phyloP scores from a whole-genome alignment of 53 echinoderm and acorn worm genomes.

The Glandiceps talaboti region DNA sequence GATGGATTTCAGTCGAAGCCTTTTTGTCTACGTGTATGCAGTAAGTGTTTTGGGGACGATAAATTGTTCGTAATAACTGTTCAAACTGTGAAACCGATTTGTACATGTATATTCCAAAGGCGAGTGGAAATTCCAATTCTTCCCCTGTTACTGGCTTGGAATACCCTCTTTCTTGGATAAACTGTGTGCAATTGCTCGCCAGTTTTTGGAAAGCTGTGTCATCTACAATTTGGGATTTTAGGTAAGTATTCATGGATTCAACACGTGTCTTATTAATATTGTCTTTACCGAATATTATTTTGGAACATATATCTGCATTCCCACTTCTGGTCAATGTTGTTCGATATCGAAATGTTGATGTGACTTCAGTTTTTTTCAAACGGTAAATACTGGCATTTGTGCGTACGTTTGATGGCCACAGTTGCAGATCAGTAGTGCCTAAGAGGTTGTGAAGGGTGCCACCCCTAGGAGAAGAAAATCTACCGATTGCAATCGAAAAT shows the following conservation, averaged over 20 bases:
- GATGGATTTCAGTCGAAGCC: not conserved
- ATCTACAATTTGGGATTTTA: not conserved
- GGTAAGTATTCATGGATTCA: not conserved
- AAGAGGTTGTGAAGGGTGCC: no score
- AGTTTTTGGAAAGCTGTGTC: not conserved
- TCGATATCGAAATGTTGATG: no score
- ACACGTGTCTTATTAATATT: not conserved
- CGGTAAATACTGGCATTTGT: no score
- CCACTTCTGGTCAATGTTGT: no score
- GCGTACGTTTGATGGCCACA: no score
- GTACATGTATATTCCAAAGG: not conserved
- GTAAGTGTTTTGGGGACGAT: not conserved
- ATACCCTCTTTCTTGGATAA: not conserved
- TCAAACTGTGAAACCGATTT: not conserved
- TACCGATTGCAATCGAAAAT: no score
- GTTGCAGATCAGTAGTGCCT: no score
- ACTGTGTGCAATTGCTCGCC: not conserved
- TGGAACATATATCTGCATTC: no score
- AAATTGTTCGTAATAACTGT: not conserved
- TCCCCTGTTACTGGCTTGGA: not conserved
- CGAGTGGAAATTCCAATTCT: not conserved
- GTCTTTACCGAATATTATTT: no score
- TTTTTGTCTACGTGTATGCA: not conserved
- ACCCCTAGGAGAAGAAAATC: no score
- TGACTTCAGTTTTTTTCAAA: no score